Base-by-base conservation (phyloP, 2,888 invertebrate genomes). In the Choristoneura rosaceana region DNA sequence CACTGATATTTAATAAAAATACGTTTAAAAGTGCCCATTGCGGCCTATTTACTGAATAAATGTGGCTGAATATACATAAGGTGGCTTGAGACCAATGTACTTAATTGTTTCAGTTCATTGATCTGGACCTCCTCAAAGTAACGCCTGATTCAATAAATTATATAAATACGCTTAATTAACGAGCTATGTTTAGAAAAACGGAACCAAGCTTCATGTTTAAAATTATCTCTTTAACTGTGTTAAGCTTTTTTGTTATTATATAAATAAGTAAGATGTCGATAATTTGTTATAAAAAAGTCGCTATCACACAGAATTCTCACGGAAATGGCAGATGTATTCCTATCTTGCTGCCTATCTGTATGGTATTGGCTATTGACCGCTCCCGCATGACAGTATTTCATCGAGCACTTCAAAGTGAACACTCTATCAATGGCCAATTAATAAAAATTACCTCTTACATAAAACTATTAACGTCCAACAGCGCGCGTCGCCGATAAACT, bases 361-460 rank as follows among this genome's bases (percentile, higher is more conserved):
- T 33, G 43, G 45, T 43, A 33, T 52, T 52, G 41, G 41, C 43
- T 77, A 83, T 80, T 76, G 82, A 87, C 78, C 78, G 78, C 77
- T 84, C 91, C 91, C 90, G 90, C 89, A 92, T 90, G 81, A 78
- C 78, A 83, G 79, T 76, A 78, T 82, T 81, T 82, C 82, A 85
- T 85, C 84, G 82, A 83, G 77, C 80, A 76, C 76, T 78, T 79
- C 82, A 38, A 61, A 61, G 59, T 63, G 83, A 80, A 81, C 79
- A 85, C 84, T 89, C 84, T 84, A 92, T 93, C 90, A 93, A 90
- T 80, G 76, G 80, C 77, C 91, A 92, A 93, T 94, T 94, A 93
- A 94, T 93, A 92, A 90, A 89, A 91, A 90, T 91, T 90, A 90
- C 88, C 82, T 85, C 85, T 89, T 87, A 90, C 89, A 90, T 92